Evolutionary conservation across 2,888 invertebrate species (phyloP).

Genomic region (Bombylius discolor): DNA sequence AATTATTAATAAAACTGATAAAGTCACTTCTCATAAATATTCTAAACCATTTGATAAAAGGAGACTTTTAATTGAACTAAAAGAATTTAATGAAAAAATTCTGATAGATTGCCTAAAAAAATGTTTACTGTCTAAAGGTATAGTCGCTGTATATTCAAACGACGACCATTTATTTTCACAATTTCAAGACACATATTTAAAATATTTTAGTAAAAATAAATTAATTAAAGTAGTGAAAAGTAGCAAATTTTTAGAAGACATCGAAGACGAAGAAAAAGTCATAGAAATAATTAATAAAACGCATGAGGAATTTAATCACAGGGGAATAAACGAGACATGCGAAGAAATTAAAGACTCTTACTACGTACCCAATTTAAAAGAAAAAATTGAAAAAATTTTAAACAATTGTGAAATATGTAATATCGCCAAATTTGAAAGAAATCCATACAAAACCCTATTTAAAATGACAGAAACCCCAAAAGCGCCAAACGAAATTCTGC

Average conservation of each 20-base stretch:
- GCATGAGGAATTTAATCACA: constrained; percentile 4
- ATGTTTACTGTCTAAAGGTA: constrained; percentile 6
- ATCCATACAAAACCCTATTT: constrained; percentile 3
- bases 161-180: constrained; percentile 4
- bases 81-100: constrained; percentile 2
- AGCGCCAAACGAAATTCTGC: constrained; percentile 3
- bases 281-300: not conserved
- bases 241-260: constrained; percentile 3
- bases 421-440: constrained; percentile 1
- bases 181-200: too few species aligned
- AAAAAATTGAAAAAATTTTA: constrained; percentile 43
- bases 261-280: constrained; percentile 6
- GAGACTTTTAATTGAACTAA: constrained; percentile 7
- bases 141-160: constrained; percentile 3
- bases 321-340: constrained; percentile 6
- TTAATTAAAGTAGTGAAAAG: constrained; percentile 3
- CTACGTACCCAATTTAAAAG: constrained; percentile 24
- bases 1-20: constrained; percentile 4
- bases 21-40: not conserved
- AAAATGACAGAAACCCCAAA: constrained; percentile 1
- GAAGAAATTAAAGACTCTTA: constrained; percentile 5
- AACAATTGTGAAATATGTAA: too few species aligned
- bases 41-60: constrained; percentile 1
- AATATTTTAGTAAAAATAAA: not conserved
- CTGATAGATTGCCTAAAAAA: too few species aligned